These are phyloP conservation scores for Chironomus tentans DNA, from an alignment of 2,888 invertebrate species.

Conservation along the genomic window DNA sequence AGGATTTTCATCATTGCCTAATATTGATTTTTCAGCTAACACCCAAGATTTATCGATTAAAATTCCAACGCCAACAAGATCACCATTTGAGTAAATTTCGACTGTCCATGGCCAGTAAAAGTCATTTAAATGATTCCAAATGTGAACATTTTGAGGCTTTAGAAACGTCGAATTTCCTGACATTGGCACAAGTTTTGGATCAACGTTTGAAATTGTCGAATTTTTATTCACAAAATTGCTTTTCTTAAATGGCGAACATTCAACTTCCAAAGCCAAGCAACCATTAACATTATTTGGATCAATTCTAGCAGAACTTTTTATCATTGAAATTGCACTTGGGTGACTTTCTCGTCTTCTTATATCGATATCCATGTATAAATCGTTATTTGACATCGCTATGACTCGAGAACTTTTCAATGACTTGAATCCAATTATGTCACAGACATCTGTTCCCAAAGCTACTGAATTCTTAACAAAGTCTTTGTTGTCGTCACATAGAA, in stretches of 20 bases:
- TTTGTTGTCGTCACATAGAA: constrained; percentile 50
- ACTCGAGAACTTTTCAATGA: background rate
- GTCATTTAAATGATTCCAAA: constrained; percentile 29
- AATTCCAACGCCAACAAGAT: constrained; percentile 58
- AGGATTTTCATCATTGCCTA: constrained; percentile 41
- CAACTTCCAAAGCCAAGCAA: constrained; percentile 37
- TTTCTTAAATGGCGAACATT: constrained; percentile 37
- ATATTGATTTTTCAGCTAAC: constrained; percentile 50
- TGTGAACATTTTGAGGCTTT: constrained; percentile 34
- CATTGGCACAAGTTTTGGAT: constrained; percentile 26
- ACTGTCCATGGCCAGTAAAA: constrained; percentile 63
- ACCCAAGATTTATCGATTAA: constrained; percentile 60
- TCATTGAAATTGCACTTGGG: background rate
- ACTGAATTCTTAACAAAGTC: constrained; percentile 32
- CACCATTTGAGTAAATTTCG: constrained; percentile 60
- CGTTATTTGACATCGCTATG: background rate
- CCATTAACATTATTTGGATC: constrained; percentile 25
- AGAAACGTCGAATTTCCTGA: constrained; percentile 33
- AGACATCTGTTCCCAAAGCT: constrained; percentile 49
- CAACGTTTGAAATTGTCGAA: constrained; percentile 33
- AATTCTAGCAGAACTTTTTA: background rate
- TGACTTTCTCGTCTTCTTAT: background rate
- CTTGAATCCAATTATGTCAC: constrained; percentile 58
- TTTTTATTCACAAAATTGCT: constrained; percentile 32
- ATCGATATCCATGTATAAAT: background rate